Base-by-base conservation (phyloP, 2,113 vertebrate genomes). In the Ammodramus savannarum region DNA sequence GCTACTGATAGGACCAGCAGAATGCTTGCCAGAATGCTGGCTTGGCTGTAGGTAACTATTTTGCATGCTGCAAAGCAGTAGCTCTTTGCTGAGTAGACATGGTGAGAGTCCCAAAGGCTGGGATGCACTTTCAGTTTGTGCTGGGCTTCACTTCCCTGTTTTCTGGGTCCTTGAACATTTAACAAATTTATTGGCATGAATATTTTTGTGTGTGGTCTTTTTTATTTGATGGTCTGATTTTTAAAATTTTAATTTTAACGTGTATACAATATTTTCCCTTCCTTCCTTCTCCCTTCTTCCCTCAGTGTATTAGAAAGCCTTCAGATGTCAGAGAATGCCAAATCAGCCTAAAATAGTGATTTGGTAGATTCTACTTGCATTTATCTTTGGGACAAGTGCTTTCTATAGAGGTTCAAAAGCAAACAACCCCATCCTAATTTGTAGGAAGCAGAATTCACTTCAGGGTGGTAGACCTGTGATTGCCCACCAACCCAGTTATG, bases 211-310 rank as follows among this genome's bases (percentile, higher is more conserved):
- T 16, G n/a, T 1, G 0, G 0, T 15, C 18, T 67, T 67, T 52
- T 71, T 38, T 5, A 6, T 82, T 79, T 61, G 13, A 32, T 74
- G 29, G 4, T 29, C 74, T 9, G 9, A 38, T 58, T 26, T 69
- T 48, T 6, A 1, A 8, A 68, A 41, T 22, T 68, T 86, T 61
- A 15, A 41, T 90, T 69, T 77, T 46, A 77, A 51, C 10, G 6
- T 25, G 11, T 1, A 1, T 22, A 17, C 5, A 6, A 2, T 55
- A 8, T 54, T 39, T 16, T 8, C 3, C 31, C 9, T 8, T 65
- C 18, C 32, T 61, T 77, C 22, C 8, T 68, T 52, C 32, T 58
- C 18, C 18, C 20, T 61, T 89, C 38, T 52, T 52, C 7, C 11
- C 4, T 16, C n/a, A 39, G 1, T 21, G 11, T 67, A 18, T 79